These are phyloP conservation scores for Peromyscus aztecus DNA, from an alignment of 2,797 vertebrate species.

Conservation along the genomic window DNA sequence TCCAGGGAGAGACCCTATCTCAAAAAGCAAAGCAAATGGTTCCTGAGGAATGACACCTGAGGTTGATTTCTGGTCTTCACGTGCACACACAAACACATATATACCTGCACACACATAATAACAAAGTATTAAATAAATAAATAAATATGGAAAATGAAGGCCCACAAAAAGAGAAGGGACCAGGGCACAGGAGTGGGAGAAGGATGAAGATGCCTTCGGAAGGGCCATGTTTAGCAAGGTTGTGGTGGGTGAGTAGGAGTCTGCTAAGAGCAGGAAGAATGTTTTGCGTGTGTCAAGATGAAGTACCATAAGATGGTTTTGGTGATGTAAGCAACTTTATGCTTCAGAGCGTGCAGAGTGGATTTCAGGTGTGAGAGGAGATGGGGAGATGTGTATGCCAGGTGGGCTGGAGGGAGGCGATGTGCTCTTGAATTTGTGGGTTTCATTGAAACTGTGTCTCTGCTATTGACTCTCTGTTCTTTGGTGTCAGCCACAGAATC, in stretches of 20 bases:
- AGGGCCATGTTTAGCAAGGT: not conserved
- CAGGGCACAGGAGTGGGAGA: not conserved
- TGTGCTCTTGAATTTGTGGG: not conserved
- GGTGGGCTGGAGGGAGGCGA: not conserved
- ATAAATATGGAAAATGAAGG: not conserved
- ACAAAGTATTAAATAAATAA: not conserved
- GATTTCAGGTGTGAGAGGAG: not conserved
- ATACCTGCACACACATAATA: no score
- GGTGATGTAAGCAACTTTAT: not conserved
- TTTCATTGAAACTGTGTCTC: not conserved
- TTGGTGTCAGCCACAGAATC: not conserved
- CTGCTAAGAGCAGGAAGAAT: constrained; percentile 8
- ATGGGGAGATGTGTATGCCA: not conserved
- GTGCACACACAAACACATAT: not conserved
- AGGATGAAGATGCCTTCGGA: not conserved
- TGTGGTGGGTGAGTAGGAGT: constrained; percentile 21
- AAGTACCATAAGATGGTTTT: not conserved
- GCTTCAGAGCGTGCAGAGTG: not conserved
- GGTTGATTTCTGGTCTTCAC: not conserved
- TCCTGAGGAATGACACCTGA: not conserved
- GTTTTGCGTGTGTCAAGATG: not conserved
- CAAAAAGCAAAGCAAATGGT: not conserved
- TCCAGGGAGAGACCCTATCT: not conserved
- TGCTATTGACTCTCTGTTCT: not conserved
- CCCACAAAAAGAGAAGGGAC: not conserved